Base-by-base conservation (phyloP, 1,140 invertebrate species). In the Charaxes varanes region DNA sequence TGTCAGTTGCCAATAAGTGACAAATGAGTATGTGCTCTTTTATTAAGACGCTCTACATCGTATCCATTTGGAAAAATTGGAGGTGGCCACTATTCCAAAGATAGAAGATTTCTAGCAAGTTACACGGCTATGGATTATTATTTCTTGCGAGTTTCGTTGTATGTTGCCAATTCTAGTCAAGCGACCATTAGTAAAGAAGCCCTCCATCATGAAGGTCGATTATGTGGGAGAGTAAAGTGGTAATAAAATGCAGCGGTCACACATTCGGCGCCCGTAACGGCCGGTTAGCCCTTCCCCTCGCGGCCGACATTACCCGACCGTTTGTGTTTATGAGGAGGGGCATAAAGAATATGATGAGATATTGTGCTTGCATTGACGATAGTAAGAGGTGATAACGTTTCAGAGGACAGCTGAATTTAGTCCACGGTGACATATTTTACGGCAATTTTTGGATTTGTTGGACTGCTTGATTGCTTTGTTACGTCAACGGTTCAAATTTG, bases 241-340 rank as follows among this genome's bases (percentile, higher is more conserved):
- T 79, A 65, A 82, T 82, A 82, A 82, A 82, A 82, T 79, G 74
- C 78, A 82, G 78, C 78, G 78, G 78, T 77, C 74, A 82, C 78
- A 82, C 79, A 79, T 77, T 65, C 70, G 62, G 50, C 55, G 67
- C 59, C 59, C 77, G 62, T 73, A 79, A 79, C 72, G 68, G 74
- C 47, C 72, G 68, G 72, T 73, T 74, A 68, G 72, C 38, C 59
- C 62, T 60, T 62, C 66, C 62, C 64, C 69, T 64, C 67, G 48
- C 48, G 57, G 60, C 57, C 57, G 72, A 77, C 77, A 76, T 81
- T 81, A 81, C 70, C 57, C 60, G 62, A 60, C 61, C 73, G 71
- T 71, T 74, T 74, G 46, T 76, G 74, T 79, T 81, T 81, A 81
- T 81, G 65, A 67, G 72, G 60, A 64, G 54, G 69, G 61, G 63